These are phyloP conservation scores for Ictidomys tridecemlineatus DNA, from an alignment of 2,113 vertebrate species.

Conservation along the genomic window DNA sequence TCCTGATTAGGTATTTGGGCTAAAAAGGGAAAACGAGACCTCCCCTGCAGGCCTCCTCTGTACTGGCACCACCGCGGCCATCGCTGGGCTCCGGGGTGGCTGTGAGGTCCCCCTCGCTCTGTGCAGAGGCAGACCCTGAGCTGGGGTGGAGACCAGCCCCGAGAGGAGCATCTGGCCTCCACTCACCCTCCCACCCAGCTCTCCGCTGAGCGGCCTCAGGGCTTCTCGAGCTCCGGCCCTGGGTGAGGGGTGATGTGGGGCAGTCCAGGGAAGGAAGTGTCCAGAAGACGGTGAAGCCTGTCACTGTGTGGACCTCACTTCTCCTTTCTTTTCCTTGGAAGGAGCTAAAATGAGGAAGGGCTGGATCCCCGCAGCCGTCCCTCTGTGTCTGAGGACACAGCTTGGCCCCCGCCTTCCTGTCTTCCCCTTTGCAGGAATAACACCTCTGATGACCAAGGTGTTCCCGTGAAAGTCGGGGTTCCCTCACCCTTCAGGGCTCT, in stretches of 20 bases:
- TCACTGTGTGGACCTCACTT: not conserved
- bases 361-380: not conserved
- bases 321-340: not conserved
- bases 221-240: not conserved
- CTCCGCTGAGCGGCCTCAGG: not conserved
- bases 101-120: fast-evolving
- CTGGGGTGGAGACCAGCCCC: not conserved
- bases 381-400: not conserved
- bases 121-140: not conserved
- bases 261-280: not conserved
- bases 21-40: not conserved
- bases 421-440: constrained; percentile 8
- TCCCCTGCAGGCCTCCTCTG: no score
- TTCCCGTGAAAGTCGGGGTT: not conserved
- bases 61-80: not conserved
- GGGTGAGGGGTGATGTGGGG: no score
- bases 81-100: not conserved
- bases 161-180: not conserved
- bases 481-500: not conserved
- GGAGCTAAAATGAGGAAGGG: not conserved
- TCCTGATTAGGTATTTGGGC: not conserved
- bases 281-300: not conserved
- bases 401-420: not conserved
- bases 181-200: not conserved
- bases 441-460: not conserved